Percentiles rank a stretch among this genome's conserved stretches.
Conservation (phyloP, 2,797 vertebrate species). For the Pachyuromys duprasi region DNA sequence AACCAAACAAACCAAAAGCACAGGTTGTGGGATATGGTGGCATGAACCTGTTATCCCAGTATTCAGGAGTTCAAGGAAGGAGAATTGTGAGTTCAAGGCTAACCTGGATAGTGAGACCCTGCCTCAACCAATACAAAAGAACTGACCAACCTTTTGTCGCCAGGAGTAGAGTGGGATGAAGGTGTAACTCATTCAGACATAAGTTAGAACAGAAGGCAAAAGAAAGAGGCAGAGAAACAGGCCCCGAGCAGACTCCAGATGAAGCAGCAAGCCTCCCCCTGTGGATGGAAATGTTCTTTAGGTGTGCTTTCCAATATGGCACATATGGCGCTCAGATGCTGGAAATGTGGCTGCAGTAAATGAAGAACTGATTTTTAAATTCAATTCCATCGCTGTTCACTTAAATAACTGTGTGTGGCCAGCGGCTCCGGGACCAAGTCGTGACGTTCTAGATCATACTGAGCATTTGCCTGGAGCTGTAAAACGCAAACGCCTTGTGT, state of each 20-base stretch:
- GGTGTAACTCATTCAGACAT: neutral
- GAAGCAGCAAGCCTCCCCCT: neutral
- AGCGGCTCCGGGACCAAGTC: neutral
- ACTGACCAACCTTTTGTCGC: neutral
- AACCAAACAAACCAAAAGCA: neutral
- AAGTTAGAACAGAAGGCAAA: neutral
- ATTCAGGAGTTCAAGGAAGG: neutral
- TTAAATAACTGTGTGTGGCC: neutral
- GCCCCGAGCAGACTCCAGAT: neutral
- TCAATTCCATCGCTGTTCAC: conserved; percentile 8
- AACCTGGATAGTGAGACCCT: neutral
- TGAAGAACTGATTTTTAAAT: neutral
- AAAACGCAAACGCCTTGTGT: neutral
- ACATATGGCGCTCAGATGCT: neutral
- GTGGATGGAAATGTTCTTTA: rapidly evolving
- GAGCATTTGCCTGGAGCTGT: neutral
- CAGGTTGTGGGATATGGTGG: neutral
- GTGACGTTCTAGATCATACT: neutral
- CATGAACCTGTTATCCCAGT: neutral
- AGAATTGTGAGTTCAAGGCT: neutral
- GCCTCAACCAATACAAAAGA: neutral
- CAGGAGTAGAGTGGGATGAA: neutral
- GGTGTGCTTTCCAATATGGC: neutral
- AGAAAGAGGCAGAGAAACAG: neutral
- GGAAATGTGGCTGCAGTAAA: neutral